Percentiles rank a stretch among this genome's conserved stretches.
Evolutionary conservation across 1,140 invertebrate genomes (phyloP).

Genomic region (Notospermus geniculatus): DNA sequence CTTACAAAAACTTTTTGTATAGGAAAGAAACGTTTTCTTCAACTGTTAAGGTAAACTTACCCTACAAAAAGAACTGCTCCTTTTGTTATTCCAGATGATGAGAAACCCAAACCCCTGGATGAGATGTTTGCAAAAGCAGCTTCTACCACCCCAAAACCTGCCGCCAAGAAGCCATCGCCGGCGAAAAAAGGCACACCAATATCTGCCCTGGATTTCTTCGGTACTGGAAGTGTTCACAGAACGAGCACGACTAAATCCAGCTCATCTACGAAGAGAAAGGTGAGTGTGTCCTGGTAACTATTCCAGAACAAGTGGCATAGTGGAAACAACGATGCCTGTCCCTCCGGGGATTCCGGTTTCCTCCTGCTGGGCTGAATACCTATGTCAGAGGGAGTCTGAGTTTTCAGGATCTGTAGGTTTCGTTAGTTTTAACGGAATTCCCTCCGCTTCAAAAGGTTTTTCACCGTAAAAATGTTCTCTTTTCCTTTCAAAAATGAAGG

Average conservation of each 20-base stretch:
- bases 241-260: conserved; percentile 31
- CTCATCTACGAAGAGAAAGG: conserved; percentile 26
- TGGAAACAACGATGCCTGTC: not conserved
- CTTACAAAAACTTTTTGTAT: not conserved
- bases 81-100: conserved; percentile 2
- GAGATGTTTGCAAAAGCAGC: conserved; percentile 9
- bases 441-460: not conserved
- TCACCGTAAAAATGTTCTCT: not conserved
- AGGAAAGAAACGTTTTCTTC: not conserved
- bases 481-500: conserved; percentile 2
- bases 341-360: no score
- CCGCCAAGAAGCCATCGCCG: not conserved
- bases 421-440: not conserved
- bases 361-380: no score
- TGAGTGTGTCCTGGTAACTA: conserved; percentile 9
- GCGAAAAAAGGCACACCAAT: conserved; percentile 25
- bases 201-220: conserved; percentile 42
- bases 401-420: not conserved
- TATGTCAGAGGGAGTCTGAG: not conserved
- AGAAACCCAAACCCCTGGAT: conserved; percentile 6
- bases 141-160: not conserved
- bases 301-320: not conserved
- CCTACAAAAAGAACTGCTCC: no score
- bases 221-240: conserved; percentile 29
- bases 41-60: not conserved